Percentiles rank a stretch among this genome's conserved stretches.
Conservation (phyloP, 2,113 vertebrate genomes). For the Heterocephalus glaber region DNA sequence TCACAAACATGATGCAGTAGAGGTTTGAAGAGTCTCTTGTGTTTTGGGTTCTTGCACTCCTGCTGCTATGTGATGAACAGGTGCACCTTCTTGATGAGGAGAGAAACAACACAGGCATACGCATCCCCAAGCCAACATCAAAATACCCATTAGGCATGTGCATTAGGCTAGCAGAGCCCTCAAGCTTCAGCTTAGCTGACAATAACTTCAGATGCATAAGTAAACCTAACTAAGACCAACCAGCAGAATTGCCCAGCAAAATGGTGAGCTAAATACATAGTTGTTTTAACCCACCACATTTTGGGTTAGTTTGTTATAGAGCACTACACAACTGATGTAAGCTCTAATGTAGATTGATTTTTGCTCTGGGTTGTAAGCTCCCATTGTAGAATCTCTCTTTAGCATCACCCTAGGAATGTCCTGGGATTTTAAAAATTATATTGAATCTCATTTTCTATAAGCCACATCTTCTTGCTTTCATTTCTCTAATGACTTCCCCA, state of each 20-base stretch:
- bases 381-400: background rate
- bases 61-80: background rate
- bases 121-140: background rate
- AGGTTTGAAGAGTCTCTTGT: background rate
- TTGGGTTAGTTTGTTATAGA: background rate
- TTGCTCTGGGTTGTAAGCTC: background rate
- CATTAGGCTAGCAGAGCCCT: background rate
- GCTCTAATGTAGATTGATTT: background rate
- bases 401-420: background rate
- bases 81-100: background rate
- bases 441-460: background rate
- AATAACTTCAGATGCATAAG: background rate
- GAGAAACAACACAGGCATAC: background rate
- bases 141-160: background rate
- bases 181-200: too few relatives aligned
- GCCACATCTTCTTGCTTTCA: background rate
- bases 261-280: background rate
- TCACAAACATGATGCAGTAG: background rate
- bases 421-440: background rate
- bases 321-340: background rate
- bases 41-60: background rate
- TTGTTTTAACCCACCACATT: background rate
- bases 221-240: background rate
- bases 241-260: background rate
- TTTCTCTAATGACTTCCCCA: background rate